phyloP scores from a whole-genome alignment of 2,888 invertebrate genomes.

The Auanema sp. region DNA sequence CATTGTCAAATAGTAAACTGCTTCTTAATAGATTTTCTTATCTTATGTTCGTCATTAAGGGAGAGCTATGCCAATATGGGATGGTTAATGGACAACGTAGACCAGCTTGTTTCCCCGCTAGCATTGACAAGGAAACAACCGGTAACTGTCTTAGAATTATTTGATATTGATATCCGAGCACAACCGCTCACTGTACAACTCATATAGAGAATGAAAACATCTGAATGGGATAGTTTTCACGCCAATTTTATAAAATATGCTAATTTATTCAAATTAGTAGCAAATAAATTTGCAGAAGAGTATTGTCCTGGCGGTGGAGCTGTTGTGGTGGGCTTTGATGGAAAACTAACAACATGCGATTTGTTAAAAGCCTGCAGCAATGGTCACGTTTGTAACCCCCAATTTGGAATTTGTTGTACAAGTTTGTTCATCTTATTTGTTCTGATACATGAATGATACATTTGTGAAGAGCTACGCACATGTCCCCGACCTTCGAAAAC shows the following conservation, averaged over 20 bases:
- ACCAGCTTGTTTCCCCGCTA: slow-evolving; percentile 46
- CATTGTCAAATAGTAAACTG: slow-evolving; percentile 34
- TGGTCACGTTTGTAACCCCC: slow-evolving; percentile 54
- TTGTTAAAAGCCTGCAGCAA: slow-evolving; percentile 46
- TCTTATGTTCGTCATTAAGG: slow-evolving; percentile 25
- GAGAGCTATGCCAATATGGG: slow-evolving; percentile 50
- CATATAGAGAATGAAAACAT: neutral
- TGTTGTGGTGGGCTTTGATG: slow-evolving; percentile 35
- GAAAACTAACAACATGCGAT: slow-evolving; percentile 50
- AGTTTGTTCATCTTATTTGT: slow-evolving; percentile 32
- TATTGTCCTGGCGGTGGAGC: slow-evolving; percentile 59
- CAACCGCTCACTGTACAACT: neutral
- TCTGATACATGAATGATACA: neutral
- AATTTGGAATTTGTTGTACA: slow-evolving; percentile 57
- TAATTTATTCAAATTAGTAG: neutral
- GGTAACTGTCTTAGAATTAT: slow-evolving; percentile 5
- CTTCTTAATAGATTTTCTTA: neutral
- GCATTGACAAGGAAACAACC: slow-evolving; percentile 15
- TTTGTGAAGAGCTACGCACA: slow-evolving; percentile 50
- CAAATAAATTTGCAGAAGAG: slow-evolving; percentile 22
- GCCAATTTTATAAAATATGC: neutral
- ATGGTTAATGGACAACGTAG: slow-evolving; percentile 46
- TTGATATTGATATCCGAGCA: neutral
- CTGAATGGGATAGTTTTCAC: neutral
- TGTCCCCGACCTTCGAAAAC: slow-evolving; percentile 55